phyloP scores from a whole-genome alignment of 2,113 vertebrate species.

The Hassar affinis region DNA sequence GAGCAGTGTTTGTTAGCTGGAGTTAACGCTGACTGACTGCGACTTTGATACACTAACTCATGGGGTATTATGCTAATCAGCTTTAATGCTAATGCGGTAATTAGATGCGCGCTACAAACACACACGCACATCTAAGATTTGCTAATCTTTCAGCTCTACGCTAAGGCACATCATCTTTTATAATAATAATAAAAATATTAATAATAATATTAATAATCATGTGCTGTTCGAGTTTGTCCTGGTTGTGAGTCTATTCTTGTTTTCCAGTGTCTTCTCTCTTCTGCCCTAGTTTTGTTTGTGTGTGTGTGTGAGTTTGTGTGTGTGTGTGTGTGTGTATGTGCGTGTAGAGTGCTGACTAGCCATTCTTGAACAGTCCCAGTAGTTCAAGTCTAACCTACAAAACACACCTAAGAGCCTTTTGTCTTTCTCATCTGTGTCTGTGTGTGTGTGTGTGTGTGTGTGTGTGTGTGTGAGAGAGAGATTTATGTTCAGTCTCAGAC shows the following conservation, averaged over 20 bases:
- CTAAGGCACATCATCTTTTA: background rate
- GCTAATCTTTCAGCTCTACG: background rate
- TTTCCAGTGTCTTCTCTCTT: slow-evolving; percentile 17
- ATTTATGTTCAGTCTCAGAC: slow-evolving; percentile 7
- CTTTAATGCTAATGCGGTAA: slow-evolving; percentile 19
- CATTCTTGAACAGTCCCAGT: slow-evolving; percentile 39
- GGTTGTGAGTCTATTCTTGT: background rate
- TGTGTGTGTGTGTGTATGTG: slow-evolving; percentile 27
- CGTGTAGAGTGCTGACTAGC: slow-evolving; percentile 39
- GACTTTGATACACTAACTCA: background rate
- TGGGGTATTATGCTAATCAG: slow-evolving; percentile 36
- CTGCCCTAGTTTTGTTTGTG: slow-evolving; percentile 39
- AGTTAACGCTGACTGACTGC: slow-evolving; percentile 39
- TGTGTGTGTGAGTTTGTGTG: no score
- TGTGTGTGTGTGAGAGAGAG: background rate
- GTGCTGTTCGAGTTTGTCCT: background rate
- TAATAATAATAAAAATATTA: background rate
- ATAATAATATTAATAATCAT: background rate
- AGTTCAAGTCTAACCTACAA: slow-evolving; percentile 50
- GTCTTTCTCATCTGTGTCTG: background rate
- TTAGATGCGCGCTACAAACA: background rate
- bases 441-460: slow-evolving; percentile 12
- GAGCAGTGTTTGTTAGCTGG: background rate
- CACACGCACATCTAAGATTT: background rate
- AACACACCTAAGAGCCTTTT: slow-evolving; percentile 29